phyloP scores from a whole-genome alignment of 2,888 invertebrate genomes.

The Lasioglossum zephyrum region DNA sequence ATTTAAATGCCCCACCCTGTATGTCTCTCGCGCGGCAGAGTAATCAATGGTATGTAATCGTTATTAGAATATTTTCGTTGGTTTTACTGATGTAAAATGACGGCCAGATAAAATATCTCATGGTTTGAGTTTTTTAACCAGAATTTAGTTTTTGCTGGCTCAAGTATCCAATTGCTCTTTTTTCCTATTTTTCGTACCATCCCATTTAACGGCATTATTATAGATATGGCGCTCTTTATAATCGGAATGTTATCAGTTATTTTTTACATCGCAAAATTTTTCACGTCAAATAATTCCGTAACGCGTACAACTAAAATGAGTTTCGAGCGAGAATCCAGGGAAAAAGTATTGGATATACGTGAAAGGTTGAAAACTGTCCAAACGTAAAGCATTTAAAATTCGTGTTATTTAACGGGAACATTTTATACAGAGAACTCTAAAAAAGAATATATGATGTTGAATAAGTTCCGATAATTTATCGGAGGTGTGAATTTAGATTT shows the following conservation, averaged over 20 bases:
- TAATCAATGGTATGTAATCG: not conserved
- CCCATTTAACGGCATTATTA: not conserved
- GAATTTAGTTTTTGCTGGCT: not conserved
- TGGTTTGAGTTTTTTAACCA: not conserved
- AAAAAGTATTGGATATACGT: not conserved
- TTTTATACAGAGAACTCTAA: not conserved
- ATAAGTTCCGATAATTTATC: not conserved
- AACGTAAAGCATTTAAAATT: not conserved
- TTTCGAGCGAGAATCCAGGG: not conserved
- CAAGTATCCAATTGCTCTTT: not conserved
- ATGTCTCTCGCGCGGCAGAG: not conserved
- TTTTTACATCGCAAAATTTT: not conserved
- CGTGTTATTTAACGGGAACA: not conserved
- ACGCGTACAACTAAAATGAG: not conserved
- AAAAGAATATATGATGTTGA: not conserved
- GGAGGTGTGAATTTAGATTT: too few relatives aligned
- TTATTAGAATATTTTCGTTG: not conserved
- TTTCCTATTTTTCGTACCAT: not conserved
- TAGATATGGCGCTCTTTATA: not conserved
- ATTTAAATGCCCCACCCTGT: too few relatives aligned
- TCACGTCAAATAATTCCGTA: not conserved
- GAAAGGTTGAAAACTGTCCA: not conserved
- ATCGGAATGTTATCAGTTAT: not conserved
- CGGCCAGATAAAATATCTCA: not conserved
- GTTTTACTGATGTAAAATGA: not conserved